Percentiles rank a stretch among this genome's conserved stretches.
Evolutionary conservation across 2,113 vertebrate genomes (phyloP).

Genomic region (sheep (Ovis aries)): ARS-UI_Ramb_v3.0 NC_056072.1:35292501-35293000

Average conservation of each 20-base stretch:
- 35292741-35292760: background rate
- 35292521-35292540: background rate
- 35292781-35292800: background rate
- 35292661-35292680: background rate
- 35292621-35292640: background rate
- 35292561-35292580: background rate
- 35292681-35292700: background rate
- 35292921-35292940: background rate
- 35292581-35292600: background rate
- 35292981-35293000: background rate
- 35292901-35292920: background rate
- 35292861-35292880: background rate
- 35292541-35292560: background rate
- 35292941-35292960: background rate
- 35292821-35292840: background rate
- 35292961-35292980: background rate
- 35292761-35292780: background rate
- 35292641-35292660: background rate
- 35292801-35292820: background rate
- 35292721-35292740: background rate
- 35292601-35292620: background rate
- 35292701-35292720: background rate
- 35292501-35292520: background rate
- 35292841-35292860: background rate
- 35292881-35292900: background rate